A percentile compares a stretch with the other conserved stretches of the same genome.
These are phyloP conservation scores for Drosophila anomelani DNA, from an alignment of 2,888 invertebrate genomes.

Conservation along the genomic window DNA sequence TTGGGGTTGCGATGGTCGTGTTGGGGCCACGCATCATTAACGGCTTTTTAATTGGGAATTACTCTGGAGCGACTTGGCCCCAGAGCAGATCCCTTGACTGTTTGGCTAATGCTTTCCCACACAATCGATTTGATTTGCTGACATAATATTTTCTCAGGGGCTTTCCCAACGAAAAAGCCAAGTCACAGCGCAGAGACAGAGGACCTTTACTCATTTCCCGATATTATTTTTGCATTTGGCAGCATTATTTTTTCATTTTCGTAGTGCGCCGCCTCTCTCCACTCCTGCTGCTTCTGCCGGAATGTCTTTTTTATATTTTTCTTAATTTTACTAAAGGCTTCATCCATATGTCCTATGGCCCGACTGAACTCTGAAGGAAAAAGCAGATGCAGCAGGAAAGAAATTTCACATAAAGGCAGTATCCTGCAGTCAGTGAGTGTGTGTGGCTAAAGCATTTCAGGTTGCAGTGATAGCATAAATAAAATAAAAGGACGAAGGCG, in stretches of 20 bases:
- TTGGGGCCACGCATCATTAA: conserved; percentile 61
- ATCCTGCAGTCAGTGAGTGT: conserved; percentile 13
- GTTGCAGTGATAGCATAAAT: conserved; percentile 62
- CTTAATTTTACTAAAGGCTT: conserved; percentile 54
- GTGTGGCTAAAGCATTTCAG: conserved; percentile 51
- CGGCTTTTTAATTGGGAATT: conserved; percentile 56
- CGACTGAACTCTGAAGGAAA: conserved; percentile 33
- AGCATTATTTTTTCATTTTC: conserved; percentile 62
- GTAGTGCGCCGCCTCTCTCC: conserved; percentile 42
- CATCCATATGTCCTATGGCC: conserved; percentile 37
- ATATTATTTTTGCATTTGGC: conserved; percentile 57
- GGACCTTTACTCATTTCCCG: conserved; percentile 24
- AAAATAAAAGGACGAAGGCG: conserved; percentile 39
- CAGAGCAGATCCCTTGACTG: not conserved
- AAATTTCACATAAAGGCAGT: conserved; percentile 40
- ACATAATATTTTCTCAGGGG: conserved; percentile 37
- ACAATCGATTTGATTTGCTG: conserved; percentile 45
- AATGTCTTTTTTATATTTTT: conserved; percentile 53
- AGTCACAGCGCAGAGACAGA: not conserved
- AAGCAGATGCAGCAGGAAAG: conserved; percentile 53
- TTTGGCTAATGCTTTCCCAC: conserved; percentile 49
- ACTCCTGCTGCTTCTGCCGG: conserved; percentile 18
- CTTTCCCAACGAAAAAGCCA: not conserved
- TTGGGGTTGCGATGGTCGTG: conserved; percentile 26
- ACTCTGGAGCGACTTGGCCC: conserved; percentile 6